Evolutionary conservation across 2,797 vertebrate species (phyloP), one percentile per base, ranked within the genome.

Genomic region (Hippocampus kuda): DNA sequence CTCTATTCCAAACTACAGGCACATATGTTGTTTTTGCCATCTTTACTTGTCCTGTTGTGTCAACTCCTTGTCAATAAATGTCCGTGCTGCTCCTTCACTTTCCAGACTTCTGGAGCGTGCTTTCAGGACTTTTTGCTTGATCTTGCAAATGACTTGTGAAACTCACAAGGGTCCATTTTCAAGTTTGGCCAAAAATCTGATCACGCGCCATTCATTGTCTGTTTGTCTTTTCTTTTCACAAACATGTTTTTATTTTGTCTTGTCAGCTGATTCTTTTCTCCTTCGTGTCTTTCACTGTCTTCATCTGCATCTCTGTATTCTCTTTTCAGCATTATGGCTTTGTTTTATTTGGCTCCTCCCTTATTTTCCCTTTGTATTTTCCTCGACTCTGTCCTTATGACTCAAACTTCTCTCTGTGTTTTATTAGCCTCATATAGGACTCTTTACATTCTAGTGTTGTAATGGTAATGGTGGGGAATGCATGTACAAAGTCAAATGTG

Each of bases 1-100:
- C 85, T 92, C 85, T 91, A 84, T 85, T 92, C 84, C 86, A 89
- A 88, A 89, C 77, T 91, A 84, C 83, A 87, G 91, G 90, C 87
- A 84, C 77, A 79, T 44, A 75, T 86, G 83, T 74, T 80, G 71
- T 80, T 88, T 88, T 80, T 82, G 80, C 77, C 80, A 80, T 87
- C 72, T 61, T 61, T 86, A 46, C 79, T 71, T 74, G 74, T 85
- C 83, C 74, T 83, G 70, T 84, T 20, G 70, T 75, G 77, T 75
- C 76, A 68, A 81, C 78, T 76, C n/a, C 54, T 73, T 75, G 30
- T 85, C 77, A 75, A 59, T 82, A 77, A 77, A 80, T 68, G 49
- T 66, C 61, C 26, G 74, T 85, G 68, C 84, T 77, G 68, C 73
- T 42, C 84, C 72, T 9, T 48, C 72, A 41, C 6, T 51, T 72